These are phyloP conservation scores for Rhabdomys pumilio DNA, from an alignment of 2,797 vertebrate genomes.

Conservation along the genomic window DNA sequence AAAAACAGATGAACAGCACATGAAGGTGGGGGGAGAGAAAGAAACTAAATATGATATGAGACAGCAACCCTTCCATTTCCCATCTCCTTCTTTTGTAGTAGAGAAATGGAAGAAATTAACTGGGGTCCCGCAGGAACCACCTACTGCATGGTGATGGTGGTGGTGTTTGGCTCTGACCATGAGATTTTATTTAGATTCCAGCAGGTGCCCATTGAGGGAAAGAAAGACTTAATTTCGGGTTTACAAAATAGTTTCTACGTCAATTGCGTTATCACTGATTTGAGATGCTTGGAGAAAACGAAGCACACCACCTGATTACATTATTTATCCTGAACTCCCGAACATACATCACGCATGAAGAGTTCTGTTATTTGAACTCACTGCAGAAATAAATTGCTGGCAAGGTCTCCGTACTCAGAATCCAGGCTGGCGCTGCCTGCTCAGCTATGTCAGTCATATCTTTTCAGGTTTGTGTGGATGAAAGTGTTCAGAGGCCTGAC, in stretches of 20 bases:
- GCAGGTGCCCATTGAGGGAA: not conserved
- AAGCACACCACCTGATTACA: conserved; percentile 33
- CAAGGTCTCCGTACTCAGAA: conserved; percentile 49
- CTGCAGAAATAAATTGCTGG: conserved; percentile 50
- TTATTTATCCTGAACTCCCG: conserved; percentile 34
- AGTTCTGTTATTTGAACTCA: conserved; percentile 42
- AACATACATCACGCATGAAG: not conserved
- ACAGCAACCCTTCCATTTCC: not conserved
- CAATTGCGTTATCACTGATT: conserved; percentile 1
- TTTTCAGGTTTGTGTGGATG: conserved; percentile 34
- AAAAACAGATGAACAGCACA: not conserved
- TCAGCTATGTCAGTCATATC: not conserved
- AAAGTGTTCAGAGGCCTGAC: not conserved
- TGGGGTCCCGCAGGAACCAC: not conserved
- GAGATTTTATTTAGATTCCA: conserved; percentile 23
- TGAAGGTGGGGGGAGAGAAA: not conserved
- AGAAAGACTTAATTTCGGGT: not conserved
- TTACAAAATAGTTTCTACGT: conserved; percentile 53
- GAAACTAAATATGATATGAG: not conserved
- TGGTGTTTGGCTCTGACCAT: not conserved
- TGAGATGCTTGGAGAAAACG: not conserved
- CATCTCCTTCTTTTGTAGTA: not conserved
- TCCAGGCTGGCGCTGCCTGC: not conserved
- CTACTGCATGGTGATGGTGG: not conserved
- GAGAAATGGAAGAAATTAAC: not conserved